Base-by-base conservation (phyloP, 2,113 vertebrate species). In the Egretta garzetta region DNA sequence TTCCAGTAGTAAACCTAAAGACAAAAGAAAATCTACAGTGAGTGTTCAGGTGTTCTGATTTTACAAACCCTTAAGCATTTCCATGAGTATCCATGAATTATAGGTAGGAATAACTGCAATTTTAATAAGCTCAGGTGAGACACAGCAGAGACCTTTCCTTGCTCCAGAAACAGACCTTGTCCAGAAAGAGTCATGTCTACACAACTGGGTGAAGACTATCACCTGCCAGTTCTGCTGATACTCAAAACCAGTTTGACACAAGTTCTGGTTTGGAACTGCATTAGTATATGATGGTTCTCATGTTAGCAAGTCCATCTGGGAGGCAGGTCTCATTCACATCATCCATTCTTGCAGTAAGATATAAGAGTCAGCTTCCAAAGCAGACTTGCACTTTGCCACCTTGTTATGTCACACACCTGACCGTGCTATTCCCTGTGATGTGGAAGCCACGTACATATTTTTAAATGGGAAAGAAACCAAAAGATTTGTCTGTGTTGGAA, bases 1-100 rank as follows among this genome's bases (percentile, higher is more conserved):
- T 98, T 99, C 99, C 98, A 99, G 96, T 99, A 99, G 97, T 99
- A 99, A 89, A 99, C 98, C 99, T 99, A 95, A 95, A 87, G 53
- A 81, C 28, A 45, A 90, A 91, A 70, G 62, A 79, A 64, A 93
- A 84, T 8, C 50, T 71, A 35, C 9, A 68, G 35, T 91, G 52
- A 92, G 60, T 33, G 23, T 20, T 89, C 37, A 77, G 35, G 32
- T 39, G 18, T 22, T 93, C 28, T 62, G 63, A 73, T 66, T 74
- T 60, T 71, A 80, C 50, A 45, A 58, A 77, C 9, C 14, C 50
- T 30, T 35, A 43, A 77, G 47, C 6, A 82, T 79, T 81, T 77
- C 27, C 16, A 47, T 13, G 21, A 80, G 6, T 20, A 41, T 32
- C 9, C 45, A 73, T 47, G 45, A 82, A 64, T 56, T 73, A 43